Evolutionary conservation across 2,113 vertebrate genomes (phyloP).

Genomic region (Numida meleagris): DNA sequence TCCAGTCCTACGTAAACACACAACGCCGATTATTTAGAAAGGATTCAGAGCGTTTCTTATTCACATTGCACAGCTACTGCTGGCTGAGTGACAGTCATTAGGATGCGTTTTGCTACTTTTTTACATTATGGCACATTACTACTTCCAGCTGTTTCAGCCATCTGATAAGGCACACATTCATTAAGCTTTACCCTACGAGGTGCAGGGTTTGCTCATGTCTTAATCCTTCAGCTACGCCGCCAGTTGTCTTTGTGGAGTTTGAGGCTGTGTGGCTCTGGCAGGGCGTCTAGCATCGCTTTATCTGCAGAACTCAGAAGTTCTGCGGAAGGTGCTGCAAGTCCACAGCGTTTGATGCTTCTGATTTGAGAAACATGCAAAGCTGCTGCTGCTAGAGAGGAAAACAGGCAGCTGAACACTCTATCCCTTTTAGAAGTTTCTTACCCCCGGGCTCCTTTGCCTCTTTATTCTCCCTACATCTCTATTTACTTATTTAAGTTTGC

Average conservation of each 20-base stretch:
- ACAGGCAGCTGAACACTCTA: no score
- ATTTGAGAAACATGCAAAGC: no score
- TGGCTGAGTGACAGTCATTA: constrained; percentile 3
- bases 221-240: neutral
- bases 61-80: neutral
- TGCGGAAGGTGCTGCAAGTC: neutral
- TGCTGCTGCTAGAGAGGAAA: no score
- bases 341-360: neutral
- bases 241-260: neutral
- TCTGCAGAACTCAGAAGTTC: neutral
- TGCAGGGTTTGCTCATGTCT: neutral
- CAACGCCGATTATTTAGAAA: neutral
- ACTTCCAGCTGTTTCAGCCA: neutral
- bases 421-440: no score
- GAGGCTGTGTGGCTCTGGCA: neutral
- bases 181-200: neutral
- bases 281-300: neutral
- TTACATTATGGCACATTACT: neutral
- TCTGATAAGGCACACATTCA: neutral
- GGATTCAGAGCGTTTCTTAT: neutral
- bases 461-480: no score
- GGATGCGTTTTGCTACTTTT: neutral
- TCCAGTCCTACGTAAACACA: neutral
- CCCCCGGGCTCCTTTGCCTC: no score
- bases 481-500: no score